Evolutionary conservation across 2,113 vertebrate species (phyloP), one percentile per base, ranked within the genome.

Genomic region (Takifugu bimaculatus): DNA sequence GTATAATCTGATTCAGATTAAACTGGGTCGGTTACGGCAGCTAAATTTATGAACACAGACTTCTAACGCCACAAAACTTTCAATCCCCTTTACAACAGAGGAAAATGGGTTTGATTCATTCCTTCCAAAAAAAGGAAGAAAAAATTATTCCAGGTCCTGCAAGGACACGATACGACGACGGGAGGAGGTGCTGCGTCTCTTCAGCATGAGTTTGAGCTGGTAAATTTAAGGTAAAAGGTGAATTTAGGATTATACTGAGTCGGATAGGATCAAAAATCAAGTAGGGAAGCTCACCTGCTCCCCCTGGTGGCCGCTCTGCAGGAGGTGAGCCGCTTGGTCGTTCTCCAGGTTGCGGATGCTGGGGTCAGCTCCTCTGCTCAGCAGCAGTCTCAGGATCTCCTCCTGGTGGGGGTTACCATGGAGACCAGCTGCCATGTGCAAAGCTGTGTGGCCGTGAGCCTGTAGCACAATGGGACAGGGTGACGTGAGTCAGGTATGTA

Each of bases 391-490:
- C 62, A 96, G 88, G 9, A 96, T 92, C 49, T 92, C 89, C 74
- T 91, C 90, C 71, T 95, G 94, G 55, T 88, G 68, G 0, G 77
- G 87, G 65, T 87, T 91, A 6, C 88, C 84, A 27, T 93, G 93
- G 47, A 96, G 91, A 60, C 94, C 93, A 0, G 94, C 94, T 0
- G 94, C 94, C 94, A 96, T 96, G 86, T 96, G 94, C 58, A 96
- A 86, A 3, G 93, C 94, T 0, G 94, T 96, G 87, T 96, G 94
- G 28, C 94, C 94, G 0, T 96, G 94, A 26, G 94, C 94, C 94
- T 96, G 63, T 35, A 12, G 44, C 6, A 25, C 39, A 63, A 52
- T 9, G 26, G 13, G 50, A 13, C 13, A 27, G 62, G 52, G 56
- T 44, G 47, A 43, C 35, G 49, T 63, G 50, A 69, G 6, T 28